Base-by-base conservation (phyloP, 92 coral and sea anemone species). In the Epizoanthus illoricatus region DNA sequence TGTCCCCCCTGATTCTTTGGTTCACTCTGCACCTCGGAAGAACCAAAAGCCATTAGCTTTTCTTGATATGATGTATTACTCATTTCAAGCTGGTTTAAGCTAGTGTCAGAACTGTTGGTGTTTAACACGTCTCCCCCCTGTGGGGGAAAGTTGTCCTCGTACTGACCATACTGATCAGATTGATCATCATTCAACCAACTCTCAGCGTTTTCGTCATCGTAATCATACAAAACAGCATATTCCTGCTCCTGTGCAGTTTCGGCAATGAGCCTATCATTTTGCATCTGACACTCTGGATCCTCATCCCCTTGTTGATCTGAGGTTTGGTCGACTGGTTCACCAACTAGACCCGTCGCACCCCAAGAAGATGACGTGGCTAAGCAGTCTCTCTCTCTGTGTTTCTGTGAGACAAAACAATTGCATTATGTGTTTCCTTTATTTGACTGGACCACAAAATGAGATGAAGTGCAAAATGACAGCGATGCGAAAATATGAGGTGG, bases 201-300 rank as follows among this genome's bases (percentile, higher is more conserved):
- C 52, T 33, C 52, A 41, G 5, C 5, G 58, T 67, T 4, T 7
- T 73, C 83, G 12, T 59, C 21, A 61, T 74, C 83, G 21, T 20
- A 42, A 2, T 41, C 60, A 33, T 39, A 5, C 28, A 72, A 68
- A 21, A 18, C 74, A 15, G 56, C 21, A 5, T 57, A 75, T n/a
- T 73, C 82, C 59, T 80, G 65, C 45, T 85, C 86, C 33, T 58
- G 83, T 33, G 23, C 84, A 3, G 57, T 52, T 4, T 49, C 74
- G 8, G 74, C 70, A 39, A 55, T 66, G 33, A 59, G 54, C n/a
- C 57, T 41, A 21, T 74, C 92, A 61, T 47, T 73, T 58, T 23
- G 64, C 49, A 41, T 59, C 9, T 45, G 75, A 33, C 15, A 74
- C 10, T 76, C 58, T 0, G 20, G 3, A 12, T 40, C 85, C 56